Conservation (phyloP, 1,140 invertebrate species). For the Heliconius hewitsoni region DNA sequence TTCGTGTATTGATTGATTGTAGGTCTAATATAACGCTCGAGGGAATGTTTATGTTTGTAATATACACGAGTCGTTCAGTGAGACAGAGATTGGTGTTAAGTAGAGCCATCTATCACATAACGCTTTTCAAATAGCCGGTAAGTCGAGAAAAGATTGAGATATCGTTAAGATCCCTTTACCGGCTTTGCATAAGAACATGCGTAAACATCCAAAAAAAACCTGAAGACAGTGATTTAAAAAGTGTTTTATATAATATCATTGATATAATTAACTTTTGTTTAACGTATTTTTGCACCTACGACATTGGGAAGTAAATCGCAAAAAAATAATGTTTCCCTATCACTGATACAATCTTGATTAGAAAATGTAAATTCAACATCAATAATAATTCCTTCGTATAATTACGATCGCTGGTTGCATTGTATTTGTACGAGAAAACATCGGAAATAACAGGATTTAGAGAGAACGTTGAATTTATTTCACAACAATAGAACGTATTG, state of each 20-base stretch:
- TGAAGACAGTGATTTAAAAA: background rate
- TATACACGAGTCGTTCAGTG: background rate
- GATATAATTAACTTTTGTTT: too few species aligned
- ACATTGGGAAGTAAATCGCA: background rate
- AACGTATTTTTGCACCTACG: too few species aligned
- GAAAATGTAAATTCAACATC: constrained; percentile 39
- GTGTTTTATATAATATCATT: too few species aligned
- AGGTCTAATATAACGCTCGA: background rate
- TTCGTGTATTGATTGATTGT: background rate
- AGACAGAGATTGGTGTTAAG: background rate
- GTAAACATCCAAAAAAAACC: background rate
- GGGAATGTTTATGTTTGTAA: background rate
- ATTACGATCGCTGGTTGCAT: constrained; percentile 55
- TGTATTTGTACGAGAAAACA: constrained; percentile 53
- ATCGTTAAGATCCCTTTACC: background rate
- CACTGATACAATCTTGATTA: constrained; percentile 13
- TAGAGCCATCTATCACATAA: background rate
- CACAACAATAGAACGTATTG: constrained; percentile 35
- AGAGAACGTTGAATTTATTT: constrained; percentile 34
- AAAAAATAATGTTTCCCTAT: background rate
- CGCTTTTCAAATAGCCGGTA: background rate
- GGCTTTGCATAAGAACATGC: background rate
- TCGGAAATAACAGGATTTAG: constrained; percentile 54
- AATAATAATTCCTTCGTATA: constrained; percentile 14
- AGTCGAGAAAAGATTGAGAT: background rate